phyloP scores from a whole-genome alignment of 2,888 invertebrate genomes.

The Ashinkailepas kermadecensis region DNA sequence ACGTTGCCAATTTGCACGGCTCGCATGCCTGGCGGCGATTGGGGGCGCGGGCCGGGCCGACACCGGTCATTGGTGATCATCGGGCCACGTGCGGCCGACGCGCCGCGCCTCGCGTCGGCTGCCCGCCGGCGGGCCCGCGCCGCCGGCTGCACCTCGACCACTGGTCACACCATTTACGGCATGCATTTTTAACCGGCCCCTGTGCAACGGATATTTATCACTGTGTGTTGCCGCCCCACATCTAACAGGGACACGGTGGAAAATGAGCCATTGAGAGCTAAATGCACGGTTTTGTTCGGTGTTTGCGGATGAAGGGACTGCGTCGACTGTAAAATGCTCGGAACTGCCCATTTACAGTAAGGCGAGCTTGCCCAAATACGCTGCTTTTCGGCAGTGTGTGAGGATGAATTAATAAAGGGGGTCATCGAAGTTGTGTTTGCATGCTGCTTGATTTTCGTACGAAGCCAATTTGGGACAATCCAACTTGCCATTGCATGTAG shows the following conservation, averaged over 20 bases:
- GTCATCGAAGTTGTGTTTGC: too few species aligned
- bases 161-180: background rate
- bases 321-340: background rate
- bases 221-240: background rate
- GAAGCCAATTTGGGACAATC: too few species aligned
- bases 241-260: background rate
- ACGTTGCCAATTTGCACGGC: background rate
- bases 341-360: background rate
- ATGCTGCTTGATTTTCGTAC: too few species aligned
- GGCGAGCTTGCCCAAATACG: background rate
- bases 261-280: background rate
- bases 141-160: background rate
- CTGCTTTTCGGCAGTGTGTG: too few species aligned
- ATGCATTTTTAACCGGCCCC: background rate
- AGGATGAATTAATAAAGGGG: too few species aligned
- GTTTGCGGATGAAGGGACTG: background rate
- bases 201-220: background rate
- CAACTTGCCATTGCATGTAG: too few species aligned
- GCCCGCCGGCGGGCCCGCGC: background rate
- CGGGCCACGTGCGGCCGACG: background rate
- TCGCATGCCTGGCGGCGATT: background rate
- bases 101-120: background rate
- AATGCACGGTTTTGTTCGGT: background rate
- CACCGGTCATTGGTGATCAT: background rate
- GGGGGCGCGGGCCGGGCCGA: background rate